These are phyloP conservation scores for Liolophura sinensis DNA, from an alignment of 1,140 invertebrate genomes.

Conservation along the genomic window DNA sequence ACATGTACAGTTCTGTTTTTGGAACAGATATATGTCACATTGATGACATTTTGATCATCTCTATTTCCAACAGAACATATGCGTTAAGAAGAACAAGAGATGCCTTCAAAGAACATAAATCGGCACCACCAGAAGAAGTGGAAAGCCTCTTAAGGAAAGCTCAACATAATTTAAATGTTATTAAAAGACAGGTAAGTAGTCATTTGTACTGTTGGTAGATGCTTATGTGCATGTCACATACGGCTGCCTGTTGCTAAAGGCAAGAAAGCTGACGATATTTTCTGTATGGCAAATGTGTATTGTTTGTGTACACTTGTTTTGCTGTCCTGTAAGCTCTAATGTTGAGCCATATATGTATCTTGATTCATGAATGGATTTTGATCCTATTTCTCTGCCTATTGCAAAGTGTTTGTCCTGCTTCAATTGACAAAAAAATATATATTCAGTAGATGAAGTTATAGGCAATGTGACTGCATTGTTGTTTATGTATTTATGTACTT, in stretches of 20 bases:
- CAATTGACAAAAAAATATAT: no score
- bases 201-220: no score
- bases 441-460: no score
- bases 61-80: slow-evolving; percentile 47
- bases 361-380: no score
- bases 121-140: slow-evolving; percentile 33
- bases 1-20: no score
- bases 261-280: neutral
- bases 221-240: neutral
- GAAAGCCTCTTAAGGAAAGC: slow-evolving; percentile 43
- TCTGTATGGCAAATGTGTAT: neutral
- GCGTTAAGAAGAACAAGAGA: slow-evolving; percentile 48
- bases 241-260: neutral
- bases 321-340: no score
- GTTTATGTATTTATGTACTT: no score
- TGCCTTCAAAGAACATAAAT: slow-evolving; percentile 52
- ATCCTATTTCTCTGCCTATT: no score
- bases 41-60: neutral
- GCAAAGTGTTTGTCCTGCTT: no score
- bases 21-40: no score
- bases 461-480: no score
- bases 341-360: no score
- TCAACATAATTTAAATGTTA: slow-evolving; percentile 50
- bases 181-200: slow-evolving; percentile 53
- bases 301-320: neutral